Conservation (phyloP, 2,888 invertebrate species). For the Buathra laborator region DNA sequence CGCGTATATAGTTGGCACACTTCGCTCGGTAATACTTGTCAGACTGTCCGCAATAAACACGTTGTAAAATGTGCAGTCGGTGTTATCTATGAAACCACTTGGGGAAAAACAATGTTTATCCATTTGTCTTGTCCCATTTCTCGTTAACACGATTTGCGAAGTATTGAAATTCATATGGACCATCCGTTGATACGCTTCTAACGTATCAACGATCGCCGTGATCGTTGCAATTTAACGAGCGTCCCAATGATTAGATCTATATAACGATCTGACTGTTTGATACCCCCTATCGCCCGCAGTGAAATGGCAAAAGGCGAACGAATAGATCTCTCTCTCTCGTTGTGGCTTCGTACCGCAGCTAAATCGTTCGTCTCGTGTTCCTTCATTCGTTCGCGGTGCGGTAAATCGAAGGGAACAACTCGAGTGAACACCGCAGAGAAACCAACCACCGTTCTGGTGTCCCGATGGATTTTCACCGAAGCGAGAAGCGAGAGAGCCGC, state of each 20-base stretch:
- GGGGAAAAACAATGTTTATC: not conserved
- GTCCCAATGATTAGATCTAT: not conserved
- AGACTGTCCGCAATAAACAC: not conserved
- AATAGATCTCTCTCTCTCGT: not conserved
- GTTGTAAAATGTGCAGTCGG: not conserved
- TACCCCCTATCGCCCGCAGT: not conserved
- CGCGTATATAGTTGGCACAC: not conserved
- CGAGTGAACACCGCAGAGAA: constrained; percentile 29
- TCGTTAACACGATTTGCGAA: too few relatives aligned
- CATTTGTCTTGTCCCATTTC: not conserved
- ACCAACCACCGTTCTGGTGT: constrained; percentile 14
- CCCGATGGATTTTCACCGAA: constrained; percentile 20
- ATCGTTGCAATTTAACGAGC: constrained; percentile 1
- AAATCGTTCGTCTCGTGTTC: constrained; percentile 37
- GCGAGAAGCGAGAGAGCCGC: constrained; percentile 12
- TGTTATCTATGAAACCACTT: not conserved
- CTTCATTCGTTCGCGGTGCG: constrained; percentile 37
- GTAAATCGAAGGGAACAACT: constrained; percentile 45
- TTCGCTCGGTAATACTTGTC: not conserved
- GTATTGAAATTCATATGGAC: not conserved
- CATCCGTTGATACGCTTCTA: too few relatives aligned
- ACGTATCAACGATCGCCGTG: not conserved
- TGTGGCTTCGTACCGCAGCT: constrained; percentile 7
- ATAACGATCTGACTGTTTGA: constrained; percentile 1
- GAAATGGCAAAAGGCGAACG: constrained; percentile 4